Base-by-base conservation (phyloP, 2,797 vertebrate genomes). In the Neoniphon sammara region DNA sequence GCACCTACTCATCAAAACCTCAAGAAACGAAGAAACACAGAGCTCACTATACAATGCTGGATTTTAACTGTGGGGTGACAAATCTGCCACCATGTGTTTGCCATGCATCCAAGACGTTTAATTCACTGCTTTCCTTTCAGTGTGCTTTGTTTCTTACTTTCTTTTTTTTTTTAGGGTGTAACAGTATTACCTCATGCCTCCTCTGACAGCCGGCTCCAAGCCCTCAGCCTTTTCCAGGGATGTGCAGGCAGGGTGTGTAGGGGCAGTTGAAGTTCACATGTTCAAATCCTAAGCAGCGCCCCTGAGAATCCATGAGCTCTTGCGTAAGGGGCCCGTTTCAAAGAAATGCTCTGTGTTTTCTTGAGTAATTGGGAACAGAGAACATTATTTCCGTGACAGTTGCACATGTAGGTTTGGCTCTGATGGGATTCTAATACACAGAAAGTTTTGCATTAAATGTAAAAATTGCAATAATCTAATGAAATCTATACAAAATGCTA, bases 161-260 rank as follows among this genome's bases (percentile, higher is more conserved):
- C n/a, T n/a, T n/a, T n/a, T n/a, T 3, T 89, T 85, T 80, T 68
- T 87, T 62, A 83, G 91, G 92, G 92, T 86, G 92, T 91, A 91
- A 90, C 91, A 70, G 76, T 70, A 88, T 93, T 89, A 91, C 89
- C 82, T 93, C 91, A 93, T 86, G 60, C n/a, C 12, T 87, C 79
- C 89, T 87, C 82, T 81, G 83, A 89, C 85, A 86, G 82, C 75
- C 81, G 3, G 10, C 78, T 83, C 54, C 23, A n/a, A 81, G 82
- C 82, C 61, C 70, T 81, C 70, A 82, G 70, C 66, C 84, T 70
- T 85, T 90, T 82, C 72, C 83, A 84, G 82, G 81, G 85, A 89
- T 83, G 67, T 56, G 66, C 82, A 82, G 14, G 82, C 77, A 81
- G 88, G 88, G 91, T 61, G 84, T 92, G 91, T 87, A 77, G 69